Conservation (phyloP, 2,797 vertebrate genomes). For the Tympanoctomys barrerae region DNA sequence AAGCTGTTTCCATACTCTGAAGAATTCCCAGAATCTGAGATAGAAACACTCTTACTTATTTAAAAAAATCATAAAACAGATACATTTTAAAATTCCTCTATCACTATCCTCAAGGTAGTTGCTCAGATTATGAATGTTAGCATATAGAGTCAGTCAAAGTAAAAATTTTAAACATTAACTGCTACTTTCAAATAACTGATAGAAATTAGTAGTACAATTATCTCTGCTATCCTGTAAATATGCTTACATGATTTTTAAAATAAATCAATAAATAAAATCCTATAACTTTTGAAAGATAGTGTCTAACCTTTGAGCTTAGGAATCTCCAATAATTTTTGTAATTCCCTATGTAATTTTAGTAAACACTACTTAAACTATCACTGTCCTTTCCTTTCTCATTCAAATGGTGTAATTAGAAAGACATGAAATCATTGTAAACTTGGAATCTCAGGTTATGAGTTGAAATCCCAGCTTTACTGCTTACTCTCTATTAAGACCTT, state of each 20-base stretch:
- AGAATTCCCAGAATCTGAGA: background rate
- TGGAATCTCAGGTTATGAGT: conserved; percentile 29
- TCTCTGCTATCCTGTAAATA: no score
- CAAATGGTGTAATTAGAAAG: conserved; percentile 45
- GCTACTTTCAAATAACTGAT: no score
- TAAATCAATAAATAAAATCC: background rate
- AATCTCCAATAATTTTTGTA: conserved; percentile 56
- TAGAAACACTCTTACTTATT: background rate
- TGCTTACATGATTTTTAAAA: no score
- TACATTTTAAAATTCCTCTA: background rate
- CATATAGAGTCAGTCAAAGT: no score
- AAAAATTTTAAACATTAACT: no score
- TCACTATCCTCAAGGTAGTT: no score
- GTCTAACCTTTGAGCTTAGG: background rate
- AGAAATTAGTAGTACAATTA: no score
- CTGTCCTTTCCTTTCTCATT: conserved; percentile 26
- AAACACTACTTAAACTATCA: conserved; percentile 54
- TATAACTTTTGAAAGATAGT: conserved; percentile 1
- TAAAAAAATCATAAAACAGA: conserved; percentile 4
- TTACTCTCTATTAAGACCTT: background rate
- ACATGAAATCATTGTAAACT: background rate
- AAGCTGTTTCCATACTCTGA: conserved; percentile 1
- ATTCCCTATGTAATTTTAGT: conserved; percentile 21
- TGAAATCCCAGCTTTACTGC: conserved; percentile 3
- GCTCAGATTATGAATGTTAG: no score